Evolutionary conservation across 2,113 vertebrate species (phyloP), one percentile per base, ranked within the genome.

Genomic region (Siniperca chuatsi): DNA sequence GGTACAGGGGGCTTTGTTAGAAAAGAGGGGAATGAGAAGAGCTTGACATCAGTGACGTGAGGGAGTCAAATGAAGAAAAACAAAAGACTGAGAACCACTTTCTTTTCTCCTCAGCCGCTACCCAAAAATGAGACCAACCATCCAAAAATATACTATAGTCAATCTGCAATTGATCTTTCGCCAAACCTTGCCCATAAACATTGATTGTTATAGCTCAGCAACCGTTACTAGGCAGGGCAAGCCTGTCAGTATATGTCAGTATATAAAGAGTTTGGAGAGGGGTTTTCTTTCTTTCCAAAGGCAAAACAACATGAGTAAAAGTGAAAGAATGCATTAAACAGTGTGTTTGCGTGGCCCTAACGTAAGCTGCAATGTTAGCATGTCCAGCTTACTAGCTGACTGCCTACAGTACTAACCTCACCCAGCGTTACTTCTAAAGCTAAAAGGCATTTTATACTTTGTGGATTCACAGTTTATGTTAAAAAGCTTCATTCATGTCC

Each of bases 31-130:
- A 40, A 86, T 1, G 13, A 78, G 25, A 57, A 40, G 54, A 55
- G 25, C 25, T 67, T 79, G 68, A 81, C 74, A 66, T 55, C 9
- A 58, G 57, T 9, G 67, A 68, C 8, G 4, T 4, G 8, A 76
- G 25, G 57, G 35, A 66, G 73, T 79, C 35, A 84, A 64, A 79
- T 52, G 61, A 79, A 57, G n/a, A n/a, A 55, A 58, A 68, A 40
- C 0, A 11, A 0, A 40, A 13, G 29, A 40, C 33, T 10, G 15
- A 62, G 48, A 50, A 58, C 5, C 2, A 7, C 44, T 58, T 60
- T 12, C 23, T 68, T 48, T 48, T 72, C n/a, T 75, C 1, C 33
- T 23, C 1, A 23, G 57, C 40, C 52, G 50, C 13, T 15, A 54
- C 37, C 9, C 35, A 21, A 40, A 72, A n/a, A 12, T 29, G 6